A percentile compares a stretch with the other conserved stretches of the same genome.
These are phyloP conservation scores for Danio tinwini DNA, from an alignment of 2,797 vertebrate genomes.

Conservation along the genomic window DNA sequence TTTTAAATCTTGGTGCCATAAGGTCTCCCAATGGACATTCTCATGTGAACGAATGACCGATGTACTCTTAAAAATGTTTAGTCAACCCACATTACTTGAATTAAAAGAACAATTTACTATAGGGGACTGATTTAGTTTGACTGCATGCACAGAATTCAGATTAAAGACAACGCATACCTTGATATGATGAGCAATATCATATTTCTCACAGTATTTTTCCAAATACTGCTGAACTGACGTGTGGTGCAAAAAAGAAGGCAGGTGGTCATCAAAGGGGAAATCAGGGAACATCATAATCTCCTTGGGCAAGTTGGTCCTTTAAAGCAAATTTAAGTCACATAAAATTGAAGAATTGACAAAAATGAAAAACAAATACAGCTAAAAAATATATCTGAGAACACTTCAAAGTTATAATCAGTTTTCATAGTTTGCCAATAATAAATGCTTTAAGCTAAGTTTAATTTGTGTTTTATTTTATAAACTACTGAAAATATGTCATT, in stretches of 20 bases:
- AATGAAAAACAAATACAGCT: not conserved
- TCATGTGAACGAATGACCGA: too few relatives aligned
- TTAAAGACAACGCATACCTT: slow-evolving; percentile 66
- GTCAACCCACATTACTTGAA: too few relatives aligned
- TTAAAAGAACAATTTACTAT: too few relatives aligned
- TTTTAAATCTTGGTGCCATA: too few relatives aligned
- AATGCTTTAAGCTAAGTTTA: too few relatives aligned
- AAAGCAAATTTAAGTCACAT: slow-evolving; percentile 17
- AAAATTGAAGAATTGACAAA: not conserved
- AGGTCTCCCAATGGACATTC: too few relatives aligned
- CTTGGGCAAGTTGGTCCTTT: slow-evolving; percentile 87
- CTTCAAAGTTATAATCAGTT: too few relatives aligned
- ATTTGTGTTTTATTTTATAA: too few relatives aligned
- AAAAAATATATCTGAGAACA: too few relatives aligned
- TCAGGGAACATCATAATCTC: slow-evolving; percentile 87
- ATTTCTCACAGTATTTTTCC: slow-evolving; percentile 73
- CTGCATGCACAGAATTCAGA: slow-evolving; percentile 9
- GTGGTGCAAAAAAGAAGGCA: slow-evolving; percentile 80
- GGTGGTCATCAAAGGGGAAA: slow-evolving; percentile 76
- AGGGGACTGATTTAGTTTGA: not conserved
- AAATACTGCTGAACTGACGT: slow-evolving; percentile 78
- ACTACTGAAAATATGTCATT: too few relatives aligned
- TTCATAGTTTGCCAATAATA: too few relatives aligned
- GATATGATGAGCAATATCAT: slow-evolving; percentile 71
- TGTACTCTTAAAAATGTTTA: too few relatives aligned